These are phyloP conservation scores for Acropora yongei DNA, from an alignment of 64 coral and sea anemone species.

Conservation along the genomic window DNA sequence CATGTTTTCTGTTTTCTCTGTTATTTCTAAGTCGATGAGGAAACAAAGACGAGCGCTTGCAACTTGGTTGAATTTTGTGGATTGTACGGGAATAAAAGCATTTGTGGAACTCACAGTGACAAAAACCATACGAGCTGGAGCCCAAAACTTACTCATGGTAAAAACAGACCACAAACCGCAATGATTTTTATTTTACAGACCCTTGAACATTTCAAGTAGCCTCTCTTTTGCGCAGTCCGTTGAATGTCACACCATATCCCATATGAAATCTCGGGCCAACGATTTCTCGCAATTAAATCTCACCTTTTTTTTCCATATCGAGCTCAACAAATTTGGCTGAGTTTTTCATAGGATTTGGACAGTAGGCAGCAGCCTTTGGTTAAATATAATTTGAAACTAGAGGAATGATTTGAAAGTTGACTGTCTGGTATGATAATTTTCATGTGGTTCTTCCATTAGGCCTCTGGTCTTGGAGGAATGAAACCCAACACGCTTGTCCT, in stretches of 20 bases:
- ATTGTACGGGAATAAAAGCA: constrained; percentile 93
- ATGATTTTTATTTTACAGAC: too few species aligned
- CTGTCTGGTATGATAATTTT: background rate
- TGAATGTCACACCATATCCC: too few species aligned
- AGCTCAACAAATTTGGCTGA: too few species aligned
- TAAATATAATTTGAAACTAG: background rate
- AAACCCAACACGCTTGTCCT: constrained; percentile 91
- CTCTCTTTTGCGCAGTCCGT: too few species aligned
- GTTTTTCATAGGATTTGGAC: too few species aligned
- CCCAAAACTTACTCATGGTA: constrained; percentile 93
- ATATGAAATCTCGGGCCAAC: too few species aligned
- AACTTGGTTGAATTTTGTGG: constrained; percentile 91
- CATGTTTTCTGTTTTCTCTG: background rate
- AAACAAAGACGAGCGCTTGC: constrained; percentile 54
- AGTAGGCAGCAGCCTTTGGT: too few species aligned
- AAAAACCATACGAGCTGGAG: constrained; percentile 71
- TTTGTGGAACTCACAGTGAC: constrained; percentile 93
- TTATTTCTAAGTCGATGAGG: constrained; percentile 13
- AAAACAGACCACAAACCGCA: background rate
- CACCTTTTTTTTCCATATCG: too few species aligned
- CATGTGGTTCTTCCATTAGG: constrained; percentile 40
- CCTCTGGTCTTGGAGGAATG: constrained; percentile 95
- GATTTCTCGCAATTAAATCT: too few species aligned
- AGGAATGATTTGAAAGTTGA: background rate
- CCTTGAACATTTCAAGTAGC: too few species aligned